phyloP scores from a whole-genome alignment of 2,113 vertebrate genomes.

The Colinus virginianus region DNA sequence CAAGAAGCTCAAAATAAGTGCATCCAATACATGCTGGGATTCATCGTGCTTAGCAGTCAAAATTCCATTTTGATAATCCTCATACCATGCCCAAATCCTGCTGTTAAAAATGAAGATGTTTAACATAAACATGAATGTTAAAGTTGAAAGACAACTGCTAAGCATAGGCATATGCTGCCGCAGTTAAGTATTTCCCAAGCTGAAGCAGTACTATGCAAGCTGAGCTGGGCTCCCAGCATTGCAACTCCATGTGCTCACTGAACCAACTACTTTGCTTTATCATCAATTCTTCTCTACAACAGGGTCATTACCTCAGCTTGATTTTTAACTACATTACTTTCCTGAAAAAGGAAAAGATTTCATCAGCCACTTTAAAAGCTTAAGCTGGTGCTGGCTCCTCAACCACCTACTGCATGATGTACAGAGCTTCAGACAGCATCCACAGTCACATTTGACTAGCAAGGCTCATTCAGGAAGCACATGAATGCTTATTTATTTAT shows the following conservation, averaged over 20 bases:
- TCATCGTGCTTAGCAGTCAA: background rate
- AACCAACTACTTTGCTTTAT: background rate
- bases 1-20: conserved; percentile 21
- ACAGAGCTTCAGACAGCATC: background rate
- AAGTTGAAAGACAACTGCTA: conserved; percentile 12
- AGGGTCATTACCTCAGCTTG: background rate
- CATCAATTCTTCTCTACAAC: background rate
- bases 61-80: conserved; percentile 32
- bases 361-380: background rate
- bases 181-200: background rate
- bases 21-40: background rate
- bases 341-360: background rate
- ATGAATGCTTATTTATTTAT: background rate
- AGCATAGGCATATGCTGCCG: background rate
- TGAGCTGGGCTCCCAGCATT: background rate
- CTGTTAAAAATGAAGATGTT: background rate
- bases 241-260: background rate
- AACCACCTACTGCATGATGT: background rate
- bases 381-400: background rate
- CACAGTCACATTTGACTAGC: background rate
- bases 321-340: background rate
- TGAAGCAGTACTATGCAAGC: background rate
- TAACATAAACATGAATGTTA: background rate
- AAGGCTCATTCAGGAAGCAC: background rate
- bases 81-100: background rate